These are phyloP conservation scores for Eutrigla gurnardus DNA, from an alignment of 2,797 vertebrate species.

Conservation along the genomic window DNA sequence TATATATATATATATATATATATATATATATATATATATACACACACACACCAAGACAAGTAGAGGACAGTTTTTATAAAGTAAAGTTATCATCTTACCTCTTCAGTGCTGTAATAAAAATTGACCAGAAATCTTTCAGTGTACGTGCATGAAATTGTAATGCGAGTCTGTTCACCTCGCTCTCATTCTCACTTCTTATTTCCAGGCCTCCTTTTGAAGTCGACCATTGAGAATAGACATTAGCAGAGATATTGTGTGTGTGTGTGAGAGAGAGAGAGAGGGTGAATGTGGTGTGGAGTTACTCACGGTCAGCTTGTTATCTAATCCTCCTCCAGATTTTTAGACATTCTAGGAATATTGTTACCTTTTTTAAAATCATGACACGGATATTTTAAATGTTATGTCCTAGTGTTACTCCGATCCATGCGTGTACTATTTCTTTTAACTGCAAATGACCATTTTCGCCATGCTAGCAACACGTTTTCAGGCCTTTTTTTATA, in stretches of 20 bases:
- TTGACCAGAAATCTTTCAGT: conserved; percentile 11
- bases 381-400: neutral
- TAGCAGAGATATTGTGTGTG: conserved; percentile 16
- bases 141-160: conserved; percentile 19
- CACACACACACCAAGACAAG: conserved; percentile 15
- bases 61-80: conserved; percentile 26
- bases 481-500: conserved; percentile 18
- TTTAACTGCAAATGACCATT: neutral
- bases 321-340: neutral
- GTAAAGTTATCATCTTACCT: conserved; percentile 11
- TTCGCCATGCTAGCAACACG: neutral
- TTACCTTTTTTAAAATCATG: neutral
- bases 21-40: neutral
- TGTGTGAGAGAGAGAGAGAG: neutral
- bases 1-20: too few relatives aligned
- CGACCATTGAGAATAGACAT: conserved; percentile 29
- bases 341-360: neutral
- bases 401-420: neutral
- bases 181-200: conserved; percentile 31
- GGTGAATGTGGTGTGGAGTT: neutral
- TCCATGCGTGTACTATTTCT: neutral
- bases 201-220: conserved; percentile 40
- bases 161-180: conserved; percentile 8
- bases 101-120: conserved; percentile 18
- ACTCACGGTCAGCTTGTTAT: conserved; percentile 22